Conservation (phyloP, 1,140 invertebrate genomes). For the Chionoecetes opilio region DNA sequence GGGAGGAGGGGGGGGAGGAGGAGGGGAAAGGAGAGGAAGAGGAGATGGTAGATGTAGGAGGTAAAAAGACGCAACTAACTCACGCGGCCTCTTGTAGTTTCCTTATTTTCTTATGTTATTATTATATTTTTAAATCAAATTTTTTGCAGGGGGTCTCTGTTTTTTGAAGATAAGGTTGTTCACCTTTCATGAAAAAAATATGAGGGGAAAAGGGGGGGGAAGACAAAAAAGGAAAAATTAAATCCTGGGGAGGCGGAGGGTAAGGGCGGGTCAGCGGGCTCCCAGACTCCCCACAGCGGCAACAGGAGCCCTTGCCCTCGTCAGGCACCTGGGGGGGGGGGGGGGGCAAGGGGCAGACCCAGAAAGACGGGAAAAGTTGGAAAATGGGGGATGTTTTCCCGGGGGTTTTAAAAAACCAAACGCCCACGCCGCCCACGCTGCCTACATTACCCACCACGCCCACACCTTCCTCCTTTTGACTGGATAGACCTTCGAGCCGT, state of each 20-base stretch:
- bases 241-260: not conserved
- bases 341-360: not conserved
- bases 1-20: not conserved
- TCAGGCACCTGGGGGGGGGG: not conserved
- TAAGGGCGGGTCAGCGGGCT: not conserved
- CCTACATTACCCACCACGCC: not conserved
- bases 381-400: too few relatives aligned
- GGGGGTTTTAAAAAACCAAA: too few relatives aligned
- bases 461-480: not conserved
- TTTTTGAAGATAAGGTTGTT: not conserved
- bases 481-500: too few relatives aligned
- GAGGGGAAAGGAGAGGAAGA: not conserved
- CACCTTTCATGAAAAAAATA: not conserved
- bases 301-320: not conserved
- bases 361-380: constrained; percentile 46
- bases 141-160: not conserved
- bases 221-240: not conserved
- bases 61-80: not conserved
- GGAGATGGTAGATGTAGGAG: not conserved
- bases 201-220: not conserved
- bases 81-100: too few relatives aligned
- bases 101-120: too few relatives aligned
- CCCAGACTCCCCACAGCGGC: not conserved
- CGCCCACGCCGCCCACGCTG: not conserved
- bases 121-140: too few relatives aligned